These are phyloP conservation scores for Novumbra hubbsi DNA, from an alignment of 2,797 vertebrate species.

Conservation along the genomic window DNA sequence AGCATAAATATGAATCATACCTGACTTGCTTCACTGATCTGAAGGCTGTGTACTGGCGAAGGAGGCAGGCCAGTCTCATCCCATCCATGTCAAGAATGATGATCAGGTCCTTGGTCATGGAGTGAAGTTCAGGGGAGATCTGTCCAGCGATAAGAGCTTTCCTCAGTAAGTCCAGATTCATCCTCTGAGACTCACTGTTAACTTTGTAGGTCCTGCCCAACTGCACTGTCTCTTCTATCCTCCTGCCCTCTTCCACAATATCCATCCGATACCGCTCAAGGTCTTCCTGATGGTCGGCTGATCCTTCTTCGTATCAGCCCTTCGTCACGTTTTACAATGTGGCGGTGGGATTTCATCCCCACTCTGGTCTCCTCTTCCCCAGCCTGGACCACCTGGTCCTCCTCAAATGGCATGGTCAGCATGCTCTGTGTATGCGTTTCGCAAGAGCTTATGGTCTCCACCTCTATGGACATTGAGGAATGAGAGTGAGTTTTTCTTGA, in stretches of 20 bases:
- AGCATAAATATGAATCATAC: slow-evolving; percentile 1
- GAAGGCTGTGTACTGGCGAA: slow-evolving; percentile 50
- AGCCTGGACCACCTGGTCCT: not conserved
- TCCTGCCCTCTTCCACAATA: slow-evolving; percentile 8
- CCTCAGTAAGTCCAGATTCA: slow-evolving; percentile 52
- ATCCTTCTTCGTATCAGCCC: not conserved
- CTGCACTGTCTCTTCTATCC: slow-evolving; percentile 11
- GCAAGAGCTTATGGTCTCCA: not conserved
- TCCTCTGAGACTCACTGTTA: slow-evolving; percentile 53
- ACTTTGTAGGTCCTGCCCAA: slow-evolving; percentile 36
- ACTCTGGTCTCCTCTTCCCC: too few relatives aligned
- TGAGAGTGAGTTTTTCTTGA: not conserved
- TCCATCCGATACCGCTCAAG: slow-evolving; percentile 8
- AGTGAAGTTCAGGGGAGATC: slow-evolving; percentile 38
- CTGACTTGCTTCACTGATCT: slow-evolving; percentile 15
- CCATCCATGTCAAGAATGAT: slow-evolving; percentile 5
- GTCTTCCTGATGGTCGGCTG: not conserved
- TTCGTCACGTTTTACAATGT: too few relatives aligned
- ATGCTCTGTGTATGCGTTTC: not conserved
- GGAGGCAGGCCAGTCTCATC: slow-evolving; percentile 36
- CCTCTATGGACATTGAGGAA: too few relatives aligned
- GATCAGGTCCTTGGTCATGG: slow-evolving; percentile 42
- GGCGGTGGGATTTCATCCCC: too few relatives aligned
- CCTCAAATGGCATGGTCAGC: not conserved
- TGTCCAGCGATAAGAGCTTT: slow-evolving; percentile 34